Evolutionary conservation across 1,140 invertebrate genomes (phyloP), one percentile per base, ranked within the genome.

Genomic region (Drosophila subpulchrella): DNA sequence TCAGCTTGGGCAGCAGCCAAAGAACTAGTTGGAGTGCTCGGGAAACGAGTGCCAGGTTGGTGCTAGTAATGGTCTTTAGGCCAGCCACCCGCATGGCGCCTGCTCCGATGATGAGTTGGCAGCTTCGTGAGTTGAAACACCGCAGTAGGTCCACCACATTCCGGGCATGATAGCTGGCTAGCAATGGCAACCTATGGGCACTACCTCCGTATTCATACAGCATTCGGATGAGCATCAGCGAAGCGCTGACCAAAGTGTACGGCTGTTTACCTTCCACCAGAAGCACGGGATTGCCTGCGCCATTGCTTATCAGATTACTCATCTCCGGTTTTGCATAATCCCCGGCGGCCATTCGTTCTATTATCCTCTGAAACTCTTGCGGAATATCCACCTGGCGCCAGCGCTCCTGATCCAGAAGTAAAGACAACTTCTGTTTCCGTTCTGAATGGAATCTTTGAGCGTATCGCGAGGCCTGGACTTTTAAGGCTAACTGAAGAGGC

Each of bases 331-430:
- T 86, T 27, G 59, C 78, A 15, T 93, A 91, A 15, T 93, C 93
- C 46, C 86, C 90, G 63, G 93, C 93, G 54, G 94, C 93, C 81
- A 97, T 95, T 79, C 95, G 94, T 92, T 96, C 94, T n/a, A 98
- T 95, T 50, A 98, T 93, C 62, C 93, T 94, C 93, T 99, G 98
- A 91, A 98, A 96, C 91, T 98, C 97, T 63, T 93, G 92, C 0
- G 97, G 96, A 46, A 99, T 96, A 78, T 98, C 97, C n/a, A 97
- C 97, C 80, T 96, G 95, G 91, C 97, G 97, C 98, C 98, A 99
- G 54, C 96, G 94, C 93, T 99, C 98, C 76, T 95, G 95, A 85
- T 99, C 98, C 39, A 99, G 93, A 39, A 98, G 94, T 63, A 96
- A 84, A 68, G 95, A 96, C 24, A 99, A 93, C 92, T 98, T 98